phyloP scores from a whole-genome alignment of 2,113 vertebrate genomes.

The Aegypius monachus region DNA sequence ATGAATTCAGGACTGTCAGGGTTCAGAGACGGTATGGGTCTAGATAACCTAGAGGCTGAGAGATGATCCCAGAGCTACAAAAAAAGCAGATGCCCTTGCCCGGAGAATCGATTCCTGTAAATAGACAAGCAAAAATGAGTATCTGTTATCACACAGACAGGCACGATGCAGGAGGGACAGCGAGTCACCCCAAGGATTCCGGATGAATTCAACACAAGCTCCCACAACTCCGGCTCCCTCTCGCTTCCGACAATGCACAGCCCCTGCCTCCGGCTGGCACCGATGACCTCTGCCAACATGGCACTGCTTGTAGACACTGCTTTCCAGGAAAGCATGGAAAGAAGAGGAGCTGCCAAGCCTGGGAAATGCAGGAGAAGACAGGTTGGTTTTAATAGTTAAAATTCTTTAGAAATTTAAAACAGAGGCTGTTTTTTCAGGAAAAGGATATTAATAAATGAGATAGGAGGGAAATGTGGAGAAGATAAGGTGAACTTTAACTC shows the following conservation, averaged over 20 bases:
- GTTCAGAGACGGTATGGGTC: not conserved
- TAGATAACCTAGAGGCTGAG: not conserved
- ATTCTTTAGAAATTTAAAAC: not conserved
- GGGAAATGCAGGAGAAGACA: not conserved
- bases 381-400: not conserved
- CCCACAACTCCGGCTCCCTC: not conserved
- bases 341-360: not conserved
- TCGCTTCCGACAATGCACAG: rapidly evolving
- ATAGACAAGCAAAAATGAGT: not conserved
- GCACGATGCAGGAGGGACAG: not conserved
- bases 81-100: not conserved
- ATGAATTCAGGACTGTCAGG: not conserved
- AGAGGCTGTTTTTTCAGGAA: not conserved
- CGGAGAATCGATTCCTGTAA: not conserved
- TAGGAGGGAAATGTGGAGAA: not conserved
- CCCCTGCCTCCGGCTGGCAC: not conserved
- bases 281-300: rapidly evolving
- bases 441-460: not conserved
- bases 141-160: not conserved
- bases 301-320: not conserved
- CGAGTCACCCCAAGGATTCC: not conserved
- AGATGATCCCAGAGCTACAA: not conserved
- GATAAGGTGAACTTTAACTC: not conserved
- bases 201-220: not conserved
- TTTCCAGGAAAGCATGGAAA: not conserved